Conservation (phyloP, 64 coral and sea anemone genomes). For the Hydrozoanthus tunicans region DNA sequence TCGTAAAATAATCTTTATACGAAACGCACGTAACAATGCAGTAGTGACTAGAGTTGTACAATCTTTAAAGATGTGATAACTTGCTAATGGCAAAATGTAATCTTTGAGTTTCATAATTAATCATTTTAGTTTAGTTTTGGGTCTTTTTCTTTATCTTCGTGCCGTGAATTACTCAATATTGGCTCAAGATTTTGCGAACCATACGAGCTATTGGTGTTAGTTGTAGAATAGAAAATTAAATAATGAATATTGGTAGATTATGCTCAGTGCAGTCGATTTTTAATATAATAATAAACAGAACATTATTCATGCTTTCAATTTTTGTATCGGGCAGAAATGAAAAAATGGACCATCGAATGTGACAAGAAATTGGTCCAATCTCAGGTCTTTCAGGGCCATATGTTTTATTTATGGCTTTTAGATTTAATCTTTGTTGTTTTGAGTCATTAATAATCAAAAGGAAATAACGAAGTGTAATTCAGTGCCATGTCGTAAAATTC, state of each 20-base stretch:
- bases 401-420: neutral
- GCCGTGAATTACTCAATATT: neutral
- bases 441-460: neutral
- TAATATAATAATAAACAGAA: too few relatives aligned
- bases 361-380: too few relatives aligned
- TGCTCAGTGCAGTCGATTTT: too few relatives aligned
- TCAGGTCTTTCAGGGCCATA: neutral
- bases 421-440: neutral
- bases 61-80: conserved; percentile 4
- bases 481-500: neutral
- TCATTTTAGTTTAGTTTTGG: neutral
- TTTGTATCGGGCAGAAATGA: too few relatives aligned
- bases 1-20: neutral
- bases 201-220: neutral
- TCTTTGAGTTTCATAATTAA: neutral
- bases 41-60: neutral
- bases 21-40: neutral
- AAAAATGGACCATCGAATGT: too few relatives aligned
- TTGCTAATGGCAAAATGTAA: conserved; percentile 17
- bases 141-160: conserved; percentile 1
- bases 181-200: neutral
- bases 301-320: too few relatives aligned
- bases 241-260: neutral
- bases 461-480: neutral
- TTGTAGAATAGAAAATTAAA: too few relatives aligned